Evolutionary conservation across 2,888 invertebrate species (phyloP).

Genomic region (Aporophyla lueneburgensis): DNA sequence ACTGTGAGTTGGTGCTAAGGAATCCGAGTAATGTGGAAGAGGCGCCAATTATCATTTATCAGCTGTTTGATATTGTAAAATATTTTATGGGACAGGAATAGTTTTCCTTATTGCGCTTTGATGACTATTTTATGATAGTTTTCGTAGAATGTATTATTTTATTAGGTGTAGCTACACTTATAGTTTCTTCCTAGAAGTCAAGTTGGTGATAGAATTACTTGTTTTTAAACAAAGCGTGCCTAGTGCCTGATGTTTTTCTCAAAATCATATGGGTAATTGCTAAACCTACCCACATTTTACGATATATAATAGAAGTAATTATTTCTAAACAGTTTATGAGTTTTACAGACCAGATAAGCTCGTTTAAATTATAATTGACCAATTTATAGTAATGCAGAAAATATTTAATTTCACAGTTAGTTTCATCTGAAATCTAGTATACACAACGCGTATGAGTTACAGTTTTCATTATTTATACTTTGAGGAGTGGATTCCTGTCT

Average conservation of each 20-base stretch:
- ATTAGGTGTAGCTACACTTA: neutral
- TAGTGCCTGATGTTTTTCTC: neutral
- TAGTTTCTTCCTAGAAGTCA: neutral
- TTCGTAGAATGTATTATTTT: slow-evolving; percentile 25
- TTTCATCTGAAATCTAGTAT: slow-evolving; percentile 27
- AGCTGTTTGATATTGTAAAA: slow-evolving; percentile 49
- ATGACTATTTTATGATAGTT: slow-evolving; percentile 37
- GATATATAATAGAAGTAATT: neutral
- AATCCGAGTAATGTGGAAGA: slow-evolving; percentile 51
- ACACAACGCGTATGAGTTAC: slow-evolving; percentile 7
- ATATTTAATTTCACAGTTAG: slow-evolving; percentile 36
- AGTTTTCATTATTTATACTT: slow-evolving; percentile 34
- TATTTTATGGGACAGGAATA: slow-evolving; percentile 38
- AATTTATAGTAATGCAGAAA: slow-evolving; percentile 18
- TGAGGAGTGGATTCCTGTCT: slow-evolving; percentile 32
- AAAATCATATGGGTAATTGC: neutral
- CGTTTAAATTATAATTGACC: neutral
- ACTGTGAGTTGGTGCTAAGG: slow-evolving; percentile 55
- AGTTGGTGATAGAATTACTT: neutral
- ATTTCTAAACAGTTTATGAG: neutral
- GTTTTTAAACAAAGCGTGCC: neutral
- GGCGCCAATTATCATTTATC: slow-evolving; percentile 54
- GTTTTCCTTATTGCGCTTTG: slow-evolving; percentile 55
- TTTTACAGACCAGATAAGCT: neutral
- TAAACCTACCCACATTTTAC: neutral